Evolutionary conservation across 2,797 vertebrate species (phyloP).

Genomic region (Hippoglossus hippoglossus): DNA sequence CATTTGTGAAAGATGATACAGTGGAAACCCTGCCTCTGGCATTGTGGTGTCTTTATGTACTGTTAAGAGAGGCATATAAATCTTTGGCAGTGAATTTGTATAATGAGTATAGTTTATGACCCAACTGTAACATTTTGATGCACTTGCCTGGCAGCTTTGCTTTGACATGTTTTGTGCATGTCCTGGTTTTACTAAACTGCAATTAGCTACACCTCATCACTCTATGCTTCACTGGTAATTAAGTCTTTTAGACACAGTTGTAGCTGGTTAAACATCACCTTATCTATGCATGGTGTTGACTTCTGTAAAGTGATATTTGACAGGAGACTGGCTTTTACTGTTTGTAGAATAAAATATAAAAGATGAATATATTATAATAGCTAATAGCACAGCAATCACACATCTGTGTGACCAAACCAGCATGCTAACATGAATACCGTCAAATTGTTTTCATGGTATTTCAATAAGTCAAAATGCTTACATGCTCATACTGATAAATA

Average conservation of each 20-base stretch:
- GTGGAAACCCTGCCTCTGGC: neutral
- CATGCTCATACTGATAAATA: too few relatives aligned
- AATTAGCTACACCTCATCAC: neutral
- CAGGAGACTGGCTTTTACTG: too few relatives aligned
- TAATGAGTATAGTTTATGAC: neutral
- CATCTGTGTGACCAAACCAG: neutral
- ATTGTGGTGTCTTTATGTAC: neutral
- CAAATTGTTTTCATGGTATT: neutral
- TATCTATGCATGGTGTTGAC: neutral
- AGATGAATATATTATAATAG: neutral
- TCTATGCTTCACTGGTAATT: slow-evolving; percentile 8
- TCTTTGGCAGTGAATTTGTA: neutral
- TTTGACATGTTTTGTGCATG: slow-evolving; percentile 4
- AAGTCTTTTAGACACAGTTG: neutral
- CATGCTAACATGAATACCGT: too few relatives aligned
- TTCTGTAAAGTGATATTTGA: neutral
- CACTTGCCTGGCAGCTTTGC: slow-evolving; percentile 2
- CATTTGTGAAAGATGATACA: too few relatives aligned
- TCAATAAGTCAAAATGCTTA: too few relatives aligned
- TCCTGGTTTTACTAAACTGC: neutral
- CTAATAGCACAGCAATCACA: neutral
- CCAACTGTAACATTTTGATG: neutral
- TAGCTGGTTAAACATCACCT: neutral
- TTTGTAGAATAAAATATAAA: neutral
- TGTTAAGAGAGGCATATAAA: neutral